Percentiles rank a stretch among this genome's conserved stretches.
Evolutionary conservation across 1,140 invertebrate genomes (phyloP).

Genomic region (Amphibalanus amphitrite): DNA sequence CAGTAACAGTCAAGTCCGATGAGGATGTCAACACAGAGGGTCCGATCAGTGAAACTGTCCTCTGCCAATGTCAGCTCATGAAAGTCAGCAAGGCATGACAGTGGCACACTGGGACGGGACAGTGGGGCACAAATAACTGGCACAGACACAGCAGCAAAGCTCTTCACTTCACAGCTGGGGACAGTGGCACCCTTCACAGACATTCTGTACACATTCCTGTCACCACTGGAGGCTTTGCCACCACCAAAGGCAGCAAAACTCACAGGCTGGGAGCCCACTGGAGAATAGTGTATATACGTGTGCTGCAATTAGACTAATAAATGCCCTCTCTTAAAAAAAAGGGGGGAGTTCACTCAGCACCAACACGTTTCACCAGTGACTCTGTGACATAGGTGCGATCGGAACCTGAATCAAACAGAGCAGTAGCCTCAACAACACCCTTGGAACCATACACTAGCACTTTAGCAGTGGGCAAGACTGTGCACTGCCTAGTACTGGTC

Average conservation of each 20-base stretch:
- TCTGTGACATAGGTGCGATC: not conserved
- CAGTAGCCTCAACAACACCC: not conserved
- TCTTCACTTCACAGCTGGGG: not conserved
- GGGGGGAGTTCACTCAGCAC: not conserved
- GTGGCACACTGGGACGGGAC: not conserved
- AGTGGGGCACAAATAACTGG: not conserved
- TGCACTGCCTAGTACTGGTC: not conserved
- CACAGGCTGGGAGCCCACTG: not conserved
- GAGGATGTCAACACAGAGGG: not conserved
- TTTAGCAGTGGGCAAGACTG: not conserved
- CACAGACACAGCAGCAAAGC: not conserved
- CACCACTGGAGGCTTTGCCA: not conserved
- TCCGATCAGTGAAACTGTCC: not conserved
- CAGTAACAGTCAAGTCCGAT: not conserved
- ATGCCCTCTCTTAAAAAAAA: no score
- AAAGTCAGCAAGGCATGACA: not conserved
- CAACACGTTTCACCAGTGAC: not conserved
- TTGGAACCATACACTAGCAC: not conserved
- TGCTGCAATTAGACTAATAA: no score
- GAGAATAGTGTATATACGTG: no score
- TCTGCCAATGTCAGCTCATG: not conserved
- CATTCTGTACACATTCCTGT: not conserved
- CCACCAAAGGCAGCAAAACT: not conserved
- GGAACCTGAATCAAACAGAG: not conserved
- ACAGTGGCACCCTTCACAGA: not conserved